phyloP scores from a whole-genome alignment of 1,140 invertebrate genomes.

The Bombus impatiens region DNA sequence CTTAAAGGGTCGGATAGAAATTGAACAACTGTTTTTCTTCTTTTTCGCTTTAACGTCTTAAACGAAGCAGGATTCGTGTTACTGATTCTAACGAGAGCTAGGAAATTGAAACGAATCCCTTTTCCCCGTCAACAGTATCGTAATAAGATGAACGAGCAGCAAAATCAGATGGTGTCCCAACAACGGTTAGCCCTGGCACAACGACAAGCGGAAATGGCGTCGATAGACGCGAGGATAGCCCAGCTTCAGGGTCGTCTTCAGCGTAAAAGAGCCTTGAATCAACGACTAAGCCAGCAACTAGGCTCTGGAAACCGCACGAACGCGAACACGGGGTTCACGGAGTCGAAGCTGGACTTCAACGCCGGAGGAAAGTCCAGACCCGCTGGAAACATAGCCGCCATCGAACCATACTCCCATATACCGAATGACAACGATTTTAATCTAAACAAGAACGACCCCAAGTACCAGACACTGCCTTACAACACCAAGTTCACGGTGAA shows the following conservation, averaged over 20 bases:
- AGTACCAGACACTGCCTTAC: constrained; percentile 96
- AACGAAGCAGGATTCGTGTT: too few relatives aligned
- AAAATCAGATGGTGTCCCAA: constrained; percentile 92
- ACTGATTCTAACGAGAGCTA: too few relatives aligned
- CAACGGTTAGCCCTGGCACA: constrained; percentile 93
- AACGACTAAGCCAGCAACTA: constrained; percentile 91
- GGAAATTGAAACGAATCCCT: neutral
- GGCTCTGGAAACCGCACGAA: constrained; percentile 68
- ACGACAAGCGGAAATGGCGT: constrained; percentile 93
- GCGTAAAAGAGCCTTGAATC: constrained; percentile 92
- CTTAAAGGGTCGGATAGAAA: neutral
- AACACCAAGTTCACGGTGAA: constrained; percentile 91
- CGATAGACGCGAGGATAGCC: constrained; percentile 95
- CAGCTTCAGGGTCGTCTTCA: constrained; percentile 95
- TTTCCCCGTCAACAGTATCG: constrained; percentile 88
- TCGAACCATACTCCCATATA: constrained; percentile 94
- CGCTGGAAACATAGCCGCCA: constrained; percentile 91
- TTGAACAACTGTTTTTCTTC: neutral
- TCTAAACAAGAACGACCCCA: constrained; percentile 93
- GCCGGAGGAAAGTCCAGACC: constrained; percentile 79
- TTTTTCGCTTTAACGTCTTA: neutral
- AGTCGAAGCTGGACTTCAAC: constrained; percentile 77
- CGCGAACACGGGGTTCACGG: constrained; percentile 63
- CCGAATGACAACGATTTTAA: constrained; percentile 86
- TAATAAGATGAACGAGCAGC: constrained; percentile 97